Percentiles rank a stretch among this genome's conserved stretches.
Conservation (phyloP, 2,888 invertebrate genomes). For the Phymatocera aterrima region DNA sequence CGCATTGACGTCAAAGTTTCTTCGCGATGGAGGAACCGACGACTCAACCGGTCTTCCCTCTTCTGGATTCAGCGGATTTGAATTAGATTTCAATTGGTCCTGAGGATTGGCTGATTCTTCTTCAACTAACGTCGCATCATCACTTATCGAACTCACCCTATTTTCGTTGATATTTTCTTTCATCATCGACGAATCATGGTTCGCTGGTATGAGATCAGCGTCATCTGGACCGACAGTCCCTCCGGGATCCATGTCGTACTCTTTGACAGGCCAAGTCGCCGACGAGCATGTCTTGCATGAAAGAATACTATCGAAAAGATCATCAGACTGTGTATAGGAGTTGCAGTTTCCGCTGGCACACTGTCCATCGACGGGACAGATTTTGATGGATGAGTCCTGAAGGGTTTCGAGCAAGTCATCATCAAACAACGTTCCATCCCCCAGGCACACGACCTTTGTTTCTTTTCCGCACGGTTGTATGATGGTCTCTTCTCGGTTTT, state of each 20-base stretch:
- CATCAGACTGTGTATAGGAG: not conserved
- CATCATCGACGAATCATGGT: not conserved
- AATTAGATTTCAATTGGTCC: not conserved
- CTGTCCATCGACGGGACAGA: constrained; percentile 32
- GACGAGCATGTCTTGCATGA: constrained; percentile 22
- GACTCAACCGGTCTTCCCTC: not conserved
- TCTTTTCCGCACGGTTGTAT: not conserved
- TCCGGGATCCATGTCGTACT: not conserved
- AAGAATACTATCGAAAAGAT: not conserved
- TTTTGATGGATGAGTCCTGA: constrained; percentile 22
- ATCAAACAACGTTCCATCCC: constrained; percentile 36
- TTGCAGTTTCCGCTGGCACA: constrained; percentile 16
- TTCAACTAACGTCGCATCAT: no score
- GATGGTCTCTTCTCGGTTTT: not conserved
- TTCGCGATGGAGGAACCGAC: not conserved
- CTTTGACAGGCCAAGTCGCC: constrained; percentile 10
- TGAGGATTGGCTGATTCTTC: no score
- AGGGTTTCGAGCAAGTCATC: constrained; percentile 19
- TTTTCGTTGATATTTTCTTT: not conserved
- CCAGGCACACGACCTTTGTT: constrained; percentile 24
- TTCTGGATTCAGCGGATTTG: not conserved
- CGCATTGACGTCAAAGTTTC: not conserved
- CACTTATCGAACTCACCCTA: not conserved
- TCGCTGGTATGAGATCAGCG: not conserved
- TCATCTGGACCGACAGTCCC: not conserved